Evolutionary conservation across 1,140 invertebrate genomes (phyloP).

Genomic region (Vollenhovia emeryi): DNA sequence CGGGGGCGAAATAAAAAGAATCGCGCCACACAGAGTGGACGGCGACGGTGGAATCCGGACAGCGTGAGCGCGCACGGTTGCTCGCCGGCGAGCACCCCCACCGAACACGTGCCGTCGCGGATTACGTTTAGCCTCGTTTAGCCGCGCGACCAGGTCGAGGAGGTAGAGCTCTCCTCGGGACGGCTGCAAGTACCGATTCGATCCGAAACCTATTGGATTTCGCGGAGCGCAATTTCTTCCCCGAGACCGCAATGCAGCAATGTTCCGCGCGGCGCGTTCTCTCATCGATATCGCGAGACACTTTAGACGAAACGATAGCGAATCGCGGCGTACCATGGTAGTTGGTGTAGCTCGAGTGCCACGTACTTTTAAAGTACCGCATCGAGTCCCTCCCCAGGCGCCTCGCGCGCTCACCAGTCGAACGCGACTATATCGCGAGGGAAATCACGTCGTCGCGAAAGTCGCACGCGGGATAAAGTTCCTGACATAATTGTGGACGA

Average conservation of each 20-base stretch:
- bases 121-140: conserved; percentile 62
- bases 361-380: conserved; percentile 51
- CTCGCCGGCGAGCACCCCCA: background rate
- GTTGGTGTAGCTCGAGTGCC: background rate
- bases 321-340: background rate
- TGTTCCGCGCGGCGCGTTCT: conserved; percentile 30
- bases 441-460: conserved; percentile 47
- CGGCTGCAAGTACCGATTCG: conserved; percentile 42
- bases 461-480: conserved; percentile 15
- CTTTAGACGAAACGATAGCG: conserved; percentile 54
- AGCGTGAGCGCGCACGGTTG: background rate
- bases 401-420: background rate
- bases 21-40: conserved; percentile 15
- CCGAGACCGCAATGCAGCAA: conserved; percentile 52
- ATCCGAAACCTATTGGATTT: conserved; percentile 63
- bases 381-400: conserved; percentile 9
- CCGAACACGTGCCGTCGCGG: conserved; percentile 14
- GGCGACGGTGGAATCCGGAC: conserved; percentile 6
- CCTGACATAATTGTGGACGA: conserved; percentile 26
- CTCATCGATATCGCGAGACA: conserved; percentile 33
- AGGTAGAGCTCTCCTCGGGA: conserved; percentile 61
- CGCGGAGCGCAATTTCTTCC: conserved; percentile 54
- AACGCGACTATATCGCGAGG: conserved; percentile 33
- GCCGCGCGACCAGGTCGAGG: conserved; percentile 17
- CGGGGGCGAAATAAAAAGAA: conserved; percentile 37